phyloP scores from a whole-genome alignment of 2,797 vertebrate genomes.

The Sarcophilus harrisii region DNA sequence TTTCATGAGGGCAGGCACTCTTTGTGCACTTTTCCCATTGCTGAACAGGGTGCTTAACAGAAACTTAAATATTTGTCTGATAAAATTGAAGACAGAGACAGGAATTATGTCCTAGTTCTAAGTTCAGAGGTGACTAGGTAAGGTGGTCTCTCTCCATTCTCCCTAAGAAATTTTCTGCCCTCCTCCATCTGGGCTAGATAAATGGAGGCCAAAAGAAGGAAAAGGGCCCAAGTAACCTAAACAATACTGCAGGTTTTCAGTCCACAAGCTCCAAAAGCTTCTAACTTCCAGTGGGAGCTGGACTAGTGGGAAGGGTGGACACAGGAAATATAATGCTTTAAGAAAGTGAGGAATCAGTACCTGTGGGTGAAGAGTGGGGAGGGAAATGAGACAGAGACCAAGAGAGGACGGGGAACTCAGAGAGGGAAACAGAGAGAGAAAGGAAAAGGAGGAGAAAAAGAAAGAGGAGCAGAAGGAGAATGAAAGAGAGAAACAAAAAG shows the following conservation, averaged over 20 bases:
- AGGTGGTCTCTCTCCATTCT: constrained; percentile 16
- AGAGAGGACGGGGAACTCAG: not conserved
- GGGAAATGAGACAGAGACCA: not conserved
- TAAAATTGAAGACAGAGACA: not conserved
- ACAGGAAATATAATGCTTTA: constrained; percentile 29
- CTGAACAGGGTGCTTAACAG: not conserved
- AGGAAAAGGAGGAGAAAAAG: not conserved
- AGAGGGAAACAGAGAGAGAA: not conserved
- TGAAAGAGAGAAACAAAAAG: not conserved
- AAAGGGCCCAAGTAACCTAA: constrained; percentile 13
- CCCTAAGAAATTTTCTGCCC: not conserved
- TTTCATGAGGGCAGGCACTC: not conserved
- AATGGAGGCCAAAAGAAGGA: constrained; percentile 43
- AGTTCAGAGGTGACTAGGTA: constrained; percentile 38
- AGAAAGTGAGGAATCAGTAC: constrained; percentile 1
- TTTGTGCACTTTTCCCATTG: not conserved
- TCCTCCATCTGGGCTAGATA: not conserved
- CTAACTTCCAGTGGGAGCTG: not conserved
- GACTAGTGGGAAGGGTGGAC: constrained; percentile 24
- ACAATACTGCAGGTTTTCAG: not conserved
- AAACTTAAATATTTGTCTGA: not conserved
- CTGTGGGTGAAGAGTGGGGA: not conserved
- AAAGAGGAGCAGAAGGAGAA: not conserved
- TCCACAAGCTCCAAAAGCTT: not conserved
- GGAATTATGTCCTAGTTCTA: not conserved